Evolutionary conservation across 1,140 invertebrate genomes (phyloP).

Genomic region (Pseudomyrmex cubaensis): DNA sequence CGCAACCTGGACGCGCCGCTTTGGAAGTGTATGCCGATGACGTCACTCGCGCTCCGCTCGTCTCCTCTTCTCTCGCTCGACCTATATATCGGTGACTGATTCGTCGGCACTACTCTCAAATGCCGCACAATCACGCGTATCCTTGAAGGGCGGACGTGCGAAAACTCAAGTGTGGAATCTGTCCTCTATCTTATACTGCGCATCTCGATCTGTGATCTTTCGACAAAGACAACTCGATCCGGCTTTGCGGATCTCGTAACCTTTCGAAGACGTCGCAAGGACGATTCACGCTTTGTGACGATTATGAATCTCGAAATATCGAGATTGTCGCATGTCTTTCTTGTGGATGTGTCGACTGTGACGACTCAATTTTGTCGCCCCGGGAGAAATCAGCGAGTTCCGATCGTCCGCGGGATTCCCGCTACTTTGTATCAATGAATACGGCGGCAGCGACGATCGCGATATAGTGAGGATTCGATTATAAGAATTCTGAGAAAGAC

Average conservation of each 20-base stretch:
- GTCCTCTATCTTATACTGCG: background rate
- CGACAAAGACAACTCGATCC: background rate
- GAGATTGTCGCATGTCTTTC: background rate
- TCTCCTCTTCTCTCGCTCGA: conserved; percentile 14
- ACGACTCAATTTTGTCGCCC: conserved; percentile 22
- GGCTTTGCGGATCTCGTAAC: conserved; percentile 9
- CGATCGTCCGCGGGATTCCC: background rate
- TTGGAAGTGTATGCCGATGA: conserved; percentile 70
- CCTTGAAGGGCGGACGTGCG: conserved; percentile 26
- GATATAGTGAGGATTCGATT: background rate
- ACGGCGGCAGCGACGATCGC: background rate
- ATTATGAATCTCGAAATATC: background rate
- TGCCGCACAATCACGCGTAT: conserved; percentile 14
- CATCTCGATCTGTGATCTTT: conserved; percentile 20
- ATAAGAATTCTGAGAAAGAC: conserved; percentile 65
- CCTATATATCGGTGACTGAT: conserved; percentile 32
- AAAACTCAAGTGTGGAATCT: conserved; percentile 21
- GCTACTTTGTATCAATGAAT: background rate
- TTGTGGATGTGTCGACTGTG: background rate
- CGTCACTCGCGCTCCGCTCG: conserved; percentile 65
- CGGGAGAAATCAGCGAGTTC: conserved; percentile 24
- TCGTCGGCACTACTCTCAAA: conserved; percentile 23
- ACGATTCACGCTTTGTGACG: conserved; percentile 1
- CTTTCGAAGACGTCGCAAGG: background rate
- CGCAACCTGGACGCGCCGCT: conserved; percentile 75